These are phyloP conservation scores for Ligdia adustata DNA, from an alignment of 2,888 invertebrate genomes.

Conservation along the genomic window DNA sequence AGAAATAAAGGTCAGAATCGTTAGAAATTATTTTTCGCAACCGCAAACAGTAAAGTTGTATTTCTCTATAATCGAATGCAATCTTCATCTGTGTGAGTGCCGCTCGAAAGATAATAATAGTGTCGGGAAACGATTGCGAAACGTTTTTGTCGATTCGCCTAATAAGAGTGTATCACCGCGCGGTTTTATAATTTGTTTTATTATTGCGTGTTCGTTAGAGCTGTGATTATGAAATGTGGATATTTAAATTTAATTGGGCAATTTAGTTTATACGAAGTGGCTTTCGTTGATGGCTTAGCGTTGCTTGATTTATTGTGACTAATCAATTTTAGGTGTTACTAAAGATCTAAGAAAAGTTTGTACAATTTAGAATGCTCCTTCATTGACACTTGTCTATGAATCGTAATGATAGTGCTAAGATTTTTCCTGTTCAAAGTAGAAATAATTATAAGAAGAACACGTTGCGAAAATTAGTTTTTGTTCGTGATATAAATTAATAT, in stretches of 20 bases:
- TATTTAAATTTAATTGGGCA: constrained; percentile 27
- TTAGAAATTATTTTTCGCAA: constrained; percentile 15
- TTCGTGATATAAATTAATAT: too few relatives aligned
- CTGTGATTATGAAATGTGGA: constrained; percentile 44
- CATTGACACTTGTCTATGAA: too few relatives aligned
- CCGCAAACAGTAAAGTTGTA: constrained; percentile 45
- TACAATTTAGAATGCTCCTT: too few relatives aligned
- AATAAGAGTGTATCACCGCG: constrained; percentile 44
- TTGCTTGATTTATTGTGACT: constrained; percentile 14
- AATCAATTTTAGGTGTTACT: constrained; percentile 15
- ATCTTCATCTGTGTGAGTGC: constrained; percentile 57
- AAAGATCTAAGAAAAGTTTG: constrained; percentile 4
- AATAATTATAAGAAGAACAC: too few relatives aligned
- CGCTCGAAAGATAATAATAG: constrained; percentile 65
- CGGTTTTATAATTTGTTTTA: constrained; percentile 44
- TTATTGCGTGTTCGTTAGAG: constrained; percentile 45
- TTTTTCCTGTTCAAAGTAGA: too few relatives aligned
- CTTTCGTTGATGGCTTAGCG: constrained; percentile 24
- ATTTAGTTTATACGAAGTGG: constrained; percentile 23
- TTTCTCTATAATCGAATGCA: constrained; percentile 64
- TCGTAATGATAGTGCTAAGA: too few relatives aligned
- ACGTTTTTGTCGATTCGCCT: constrained; percentile 62
- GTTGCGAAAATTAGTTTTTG: too few relatives aligned
- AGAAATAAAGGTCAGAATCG: constrained; percentile 44
- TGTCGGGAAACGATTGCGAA: constrained; percentile 68